Base-by-base conservation (phyloP, 2,797 vertebrate species). In the Onychomys leucogaster region DNA sequence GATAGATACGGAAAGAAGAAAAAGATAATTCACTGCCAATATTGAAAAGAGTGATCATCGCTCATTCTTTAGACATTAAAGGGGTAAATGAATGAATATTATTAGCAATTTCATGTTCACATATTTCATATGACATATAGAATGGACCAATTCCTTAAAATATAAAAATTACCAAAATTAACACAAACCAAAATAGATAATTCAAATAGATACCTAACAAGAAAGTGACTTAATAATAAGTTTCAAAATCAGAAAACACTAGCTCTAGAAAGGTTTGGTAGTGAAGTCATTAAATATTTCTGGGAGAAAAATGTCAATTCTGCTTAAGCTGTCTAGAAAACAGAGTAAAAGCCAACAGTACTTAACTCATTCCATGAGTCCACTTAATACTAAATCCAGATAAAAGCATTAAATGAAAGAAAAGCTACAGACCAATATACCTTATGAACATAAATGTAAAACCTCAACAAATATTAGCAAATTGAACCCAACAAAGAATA, bases 381-480 rank as follows among this genome's bases (percentile, higher is more conserved):
- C 73, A 78, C 29, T 83, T 85, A 76, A 85, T 94, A 61, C 4
- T 9, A 85, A 95, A 92, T 73, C n/a, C 73, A 97, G 81, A 52
- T 19, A 75, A 92, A 92, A 29, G 41, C 43, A 67, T 71, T 90
- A 78, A 85, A 82, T 76, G 29, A 96, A 76, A 96, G 8, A 23
- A 77, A 96, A 94, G 23, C 41, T 71, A 77, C 21, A 97, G 59
- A 55, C 27, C 27, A 61, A 67, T 86, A 71, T 89, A 34, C 1
- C 21, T 57, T 83, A 37, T 27, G 63, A 90, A 82, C 37, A 89
- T 27, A 65, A 29, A 95, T 73, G 43, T n/a, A 96, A 86, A 89
- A 89, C 32, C 27, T 96, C 96, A 96, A 93, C n/a, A 96, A 95
- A 90, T 75, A 84, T 69, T 87, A 94, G 29, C 67, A 93, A 97